Conservation (phyloP, 1,140 invertebrate species). For the Latrodectus geometricus region DNA sequence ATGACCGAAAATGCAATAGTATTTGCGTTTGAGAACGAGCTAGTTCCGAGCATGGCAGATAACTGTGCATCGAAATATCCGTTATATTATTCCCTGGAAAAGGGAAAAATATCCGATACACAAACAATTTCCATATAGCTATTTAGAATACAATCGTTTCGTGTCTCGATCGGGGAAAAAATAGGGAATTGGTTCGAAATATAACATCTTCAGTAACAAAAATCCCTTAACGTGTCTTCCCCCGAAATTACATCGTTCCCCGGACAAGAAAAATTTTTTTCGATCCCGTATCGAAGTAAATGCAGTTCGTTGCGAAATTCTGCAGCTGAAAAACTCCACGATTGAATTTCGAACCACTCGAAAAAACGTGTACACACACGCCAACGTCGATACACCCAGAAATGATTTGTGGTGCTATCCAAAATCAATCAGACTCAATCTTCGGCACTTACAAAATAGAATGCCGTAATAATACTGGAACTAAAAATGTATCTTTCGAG, state of each 20-base stretch:
- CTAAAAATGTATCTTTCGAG: conserved; percentile 34
- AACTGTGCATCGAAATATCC: no score
- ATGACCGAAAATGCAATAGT: no score
- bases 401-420: conserved; percentile 53
- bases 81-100: no score
- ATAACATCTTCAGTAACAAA: background rate
- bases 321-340: conserved; percentile 22
- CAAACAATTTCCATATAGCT: background rate
- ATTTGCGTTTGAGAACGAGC: no score
- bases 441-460: conserved; percentile 7
- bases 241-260: background rate
- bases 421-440: conserved; percentile 59
- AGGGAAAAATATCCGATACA: background rate
- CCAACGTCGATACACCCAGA: conserved; percentile 16
- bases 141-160: background rate
- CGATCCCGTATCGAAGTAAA: conserved; percentile 26
- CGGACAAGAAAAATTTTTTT: background rate
- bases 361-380: background rate
- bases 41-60: no score
- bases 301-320: conserved; percentile 34
- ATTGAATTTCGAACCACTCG: conserved; percentile 1
- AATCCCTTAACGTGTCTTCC: conserved; percentile 37
- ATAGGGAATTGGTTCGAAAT: background rate
- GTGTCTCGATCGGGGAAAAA: background rate
- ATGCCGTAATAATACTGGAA: conserved; percentile 52